Percentiles rank a stretch among this genome's conserved stretches.
phyloP scores from a whole-genome alignment of 2,113 vertebrate species.

The Hiodon alosoides region DNA sequence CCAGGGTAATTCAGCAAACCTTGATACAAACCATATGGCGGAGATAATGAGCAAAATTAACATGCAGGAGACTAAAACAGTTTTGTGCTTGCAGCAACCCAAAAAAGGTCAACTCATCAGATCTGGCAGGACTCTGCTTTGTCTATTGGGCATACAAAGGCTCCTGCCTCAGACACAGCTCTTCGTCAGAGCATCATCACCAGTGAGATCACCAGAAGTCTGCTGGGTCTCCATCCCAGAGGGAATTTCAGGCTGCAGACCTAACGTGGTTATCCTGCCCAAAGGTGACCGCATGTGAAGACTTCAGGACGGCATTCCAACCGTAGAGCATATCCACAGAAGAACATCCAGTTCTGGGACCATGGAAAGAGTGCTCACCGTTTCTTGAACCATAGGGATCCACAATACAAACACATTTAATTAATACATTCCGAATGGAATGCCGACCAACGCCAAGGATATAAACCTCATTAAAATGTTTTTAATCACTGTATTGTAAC shows the following conservation, averaged over 20 bases:
- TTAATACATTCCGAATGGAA: too few relatives aligned
- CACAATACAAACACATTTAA: too few relatives aligned
- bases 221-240: background rate
- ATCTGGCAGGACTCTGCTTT: background rate
- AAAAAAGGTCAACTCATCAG: background rate
- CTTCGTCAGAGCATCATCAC: background rate
- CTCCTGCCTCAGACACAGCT: background rate
- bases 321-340: too few relatives aligned
- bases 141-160: background rate
- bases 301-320: too few relatives aligned
- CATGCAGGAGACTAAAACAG: constrained; percentile 27
- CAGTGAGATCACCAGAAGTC: background rate
- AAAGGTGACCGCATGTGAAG: background rate
- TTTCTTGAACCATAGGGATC: too few relatives aligned
- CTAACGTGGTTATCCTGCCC: background rate
- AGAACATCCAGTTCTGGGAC: too few relatives aligned
- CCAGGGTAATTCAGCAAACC: constrained; percentile 36
- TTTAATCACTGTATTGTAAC: too few relatives aligned
- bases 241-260: background rate
- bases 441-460: too few relatives aligned
- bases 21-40: constrained; percentile 46
- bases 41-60: constrained; percentile 42
- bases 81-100: background rate
- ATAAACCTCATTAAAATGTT: too few relatives aligned
- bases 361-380: too few relatives aligned